A percentile compares a stretch with the other conserved stretches of the same genome.
These are phyloP conservation scores for Blera fallax DNA, from an alignment of 2,888 invertebrate genomes.

Conservation along the genomic window DNA sequence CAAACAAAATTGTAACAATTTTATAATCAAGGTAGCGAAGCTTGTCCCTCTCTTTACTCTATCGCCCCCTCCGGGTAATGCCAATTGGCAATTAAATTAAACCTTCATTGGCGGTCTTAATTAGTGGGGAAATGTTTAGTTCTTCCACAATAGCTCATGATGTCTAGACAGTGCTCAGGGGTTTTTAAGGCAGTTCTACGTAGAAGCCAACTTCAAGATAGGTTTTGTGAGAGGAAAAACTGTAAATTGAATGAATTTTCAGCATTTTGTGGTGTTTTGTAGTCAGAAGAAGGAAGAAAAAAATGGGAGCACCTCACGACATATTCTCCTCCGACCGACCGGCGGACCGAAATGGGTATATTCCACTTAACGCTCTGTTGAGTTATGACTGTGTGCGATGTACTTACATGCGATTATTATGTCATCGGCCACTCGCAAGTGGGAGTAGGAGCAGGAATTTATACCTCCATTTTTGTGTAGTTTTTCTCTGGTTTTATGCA, in stretches of 20 bases:
- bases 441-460: constrained; percentile 32
- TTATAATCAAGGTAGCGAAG: not conserved
- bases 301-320: not conserved
- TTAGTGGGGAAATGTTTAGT: constrained; percentile 47
- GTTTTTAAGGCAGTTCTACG: not conserved
- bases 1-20: not conserved
- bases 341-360: constrained; percentile 31
- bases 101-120: constrained; percentile 46
- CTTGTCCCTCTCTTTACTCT: too few relatives aligned
- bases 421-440: constrained; percentile 51
- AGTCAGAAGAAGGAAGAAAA: not conserved
- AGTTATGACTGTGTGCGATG: constrained; percentile 55
- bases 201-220: not conserved
- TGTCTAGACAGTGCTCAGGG: constrained; percentile 13
- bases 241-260: constrained; percentile 43
- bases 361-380: constrained; percentile 63
- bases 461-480: constrained; percentile 1
- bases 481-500: not conserved
- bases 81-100: constrained; percentile 40
- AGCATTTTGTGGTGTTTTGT: constrained; percentile 27
- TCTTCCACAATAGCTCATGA: not conserved
- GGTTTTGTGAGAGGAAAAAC: constrained; percentile 4
- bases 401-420: constrained; percentile 70
- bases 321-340: not conserved
- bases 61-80: not conserved